Evolutionary conservation across 2,888 invertebrate genomes (phyloP).

Genomic region (Pheosia gnoma): DNA sequence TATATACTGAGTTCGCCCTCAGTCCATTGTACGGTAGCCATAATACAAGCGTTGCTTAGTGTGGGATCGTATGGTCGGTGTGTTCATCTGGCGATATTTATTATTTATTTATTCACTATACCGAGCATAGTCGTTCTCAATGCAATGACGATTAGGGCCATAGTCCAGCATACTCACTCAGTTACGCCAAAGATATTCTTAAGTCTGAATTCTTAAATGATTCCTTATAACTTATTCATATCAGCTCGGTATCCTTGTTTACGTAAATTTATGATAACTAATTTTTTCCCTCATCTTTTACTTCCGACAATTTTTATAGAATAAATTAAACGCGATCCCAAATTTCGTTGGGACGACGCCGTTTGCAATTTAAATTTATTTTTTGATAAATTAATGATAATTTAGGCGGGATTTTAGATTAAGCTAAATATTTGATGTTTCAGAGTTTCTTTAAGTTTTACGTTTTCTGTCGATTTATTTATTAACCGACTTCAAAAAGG

Average conservation of each 20-base stretch:
- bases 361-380: constrained; percentile 35
- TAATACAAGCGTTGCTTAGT: no score
- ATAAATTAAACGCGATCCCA: constrained; percentile 39
- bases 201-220: constrained; percentile 17
- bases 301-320: constrained; percentile 24
- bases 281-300: constrained; percentile 43
- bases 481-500: no score
- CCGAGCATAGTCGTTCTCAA: no score
- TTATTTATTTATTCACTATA: no score
- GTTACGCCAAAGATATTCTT: constrained; percentile 12
- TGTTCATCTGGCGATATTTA: no score
- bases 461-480: no score
- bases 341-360: constrained; percentile 15
- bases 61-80: no score
- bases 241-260: constrained; percentile 38
- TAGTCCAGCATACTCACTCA: no score
- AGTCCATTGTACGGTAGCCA: no score
- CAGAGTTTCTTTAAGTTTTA: not conserved
- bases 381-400: constrained; percentile 29
- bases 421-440: not conserved
- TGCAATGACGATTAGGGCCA: no score
- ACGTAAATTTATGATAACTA: constrained; percentile 55
- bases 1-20: no score
- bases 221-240: constrained; percentile 46
- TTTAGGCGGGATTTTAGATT: constrained; percentile 18